These are phyloP conservation scores for Geodia barretti DNA, from an alignment of 37 sponge, comb jelly and placozoan species.

Conservation along the genomic window DNA sequence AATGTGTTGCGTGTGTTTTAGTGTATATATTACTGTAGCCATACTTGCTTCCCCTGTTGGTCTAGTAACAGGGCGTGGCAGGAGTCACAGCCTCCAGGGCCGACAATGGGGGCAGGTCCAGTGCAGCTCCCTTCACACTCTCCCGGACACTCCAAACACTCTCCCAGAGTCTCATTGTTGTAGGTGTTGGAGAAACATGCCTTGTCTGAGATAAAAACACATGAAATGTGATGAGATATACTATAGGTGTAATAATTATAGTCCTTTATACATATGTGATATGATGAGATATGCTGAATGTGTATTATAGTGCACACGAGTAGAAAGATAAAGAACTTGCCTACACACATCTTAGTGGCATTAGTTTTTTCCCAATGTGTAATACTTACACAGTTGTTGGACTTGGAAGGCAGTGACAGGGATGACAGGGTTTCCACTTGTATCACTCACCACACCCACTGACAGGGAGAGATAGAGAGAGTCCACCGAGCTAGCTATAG, in stretches of 20 bases:
- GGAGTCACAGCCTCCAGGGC: conserved; percentile 26
- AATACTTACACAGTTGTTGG: conserved; percentile 14
- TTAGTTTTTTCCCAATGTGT: too few species aligned
- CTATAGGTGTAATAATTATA: too few species aligned
- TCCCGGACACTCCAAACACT: conserved; percentile 21
- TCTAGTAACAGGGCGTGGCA: conserved; percentile 13
- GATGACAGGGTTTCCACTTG: neutral
- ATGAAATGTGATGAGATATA: too few species aligned
- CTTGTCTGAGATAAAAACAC: neutral
- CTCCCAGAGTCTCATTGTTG: conserved; percentile 30
- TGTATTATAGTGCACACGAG: too few species aligned
- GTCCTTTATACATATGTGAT: too few species aligned
- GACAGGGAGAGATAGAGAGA: neutral
- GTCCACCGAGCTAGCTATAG: neutral
- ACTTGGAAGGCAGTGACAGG: conserved; percentile 2
- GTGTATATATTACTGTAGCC: neutral
- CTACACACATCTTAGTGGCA: too few species aligned
- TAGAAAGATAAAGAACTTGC: too few species aligned
- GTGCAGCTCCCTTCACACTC: conserved; percentile 43
- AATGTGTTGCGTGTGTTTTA: too few species aligned
- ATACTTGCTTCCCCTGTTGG: conserved; percentile 21
- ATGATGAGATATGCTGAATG: too few species aligned
- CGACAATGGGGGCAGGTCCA: conserved; percentile 17
- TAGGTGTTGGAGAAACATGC: conserved; percentile 3
- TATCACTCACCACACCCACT: conserved; percentile 2